Base-by-base conservation (phyloP, 2,888 invertebrate species). In the Temnothorax ravouxi region DNA sequence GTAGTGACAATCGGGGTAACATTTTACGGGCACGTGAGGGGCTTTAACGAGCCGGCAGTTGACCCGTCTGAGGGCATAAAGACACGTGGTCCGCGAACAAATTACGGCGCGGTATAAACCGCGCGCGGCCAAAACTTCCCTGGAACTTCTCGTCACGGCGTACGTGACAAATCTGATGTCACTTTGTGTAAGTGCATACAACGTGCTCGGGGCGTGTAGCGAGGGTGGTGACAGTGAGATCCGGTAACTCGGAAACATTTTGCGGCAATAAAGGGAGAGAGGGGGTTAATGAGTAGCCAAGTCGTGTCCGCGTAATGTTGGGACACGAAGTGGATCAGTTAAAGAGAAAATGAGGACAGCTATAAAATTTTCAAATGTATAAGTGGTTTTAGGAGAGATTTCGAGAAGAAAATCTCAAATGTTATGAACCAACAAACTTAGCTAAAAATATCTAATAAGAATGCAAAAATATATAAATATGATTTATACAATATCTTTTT, bases 141-240 rank as follows among this genome's bases (percentile, higher is more conserved):
- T 18, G 79, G 75, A 90, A 88, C 87, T 89, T 87, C 85, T 76
- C 71, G 84, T 80, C 86, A 50, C 38, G 41, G 85, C 72, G 75
- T 87, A 90, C 87, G 90, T 89, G 90, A 89, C 89, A 85, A 89
- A 89, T 89, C 90, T 87, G 87, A 90, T 77, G 85, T 86, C 86
- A 80, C 79, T 86, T 67, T 54, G 80, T 84, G 81, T 67, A 82
- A 88, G 83, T 61, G 76, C 84, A 67, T 83, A 64, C 66, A 80
- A 34, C 59, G 61, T 52, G 67, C 59, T 59, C 56, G 82, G 29
- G 21, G 59, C 21, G 62, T 56, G 84, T 56, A 38, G 11, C 38
- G 11, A 41, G 54, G 44, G 38, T n/a, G 47, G 29, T 13, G 64
- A 50, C 50, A 18, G 61, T 21, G 15, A 41, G 61, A 34, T 54